Base-by-base conservation (phyloP, 2,888 invertebrate species). In the Stictocephala bisonia region DNA sequence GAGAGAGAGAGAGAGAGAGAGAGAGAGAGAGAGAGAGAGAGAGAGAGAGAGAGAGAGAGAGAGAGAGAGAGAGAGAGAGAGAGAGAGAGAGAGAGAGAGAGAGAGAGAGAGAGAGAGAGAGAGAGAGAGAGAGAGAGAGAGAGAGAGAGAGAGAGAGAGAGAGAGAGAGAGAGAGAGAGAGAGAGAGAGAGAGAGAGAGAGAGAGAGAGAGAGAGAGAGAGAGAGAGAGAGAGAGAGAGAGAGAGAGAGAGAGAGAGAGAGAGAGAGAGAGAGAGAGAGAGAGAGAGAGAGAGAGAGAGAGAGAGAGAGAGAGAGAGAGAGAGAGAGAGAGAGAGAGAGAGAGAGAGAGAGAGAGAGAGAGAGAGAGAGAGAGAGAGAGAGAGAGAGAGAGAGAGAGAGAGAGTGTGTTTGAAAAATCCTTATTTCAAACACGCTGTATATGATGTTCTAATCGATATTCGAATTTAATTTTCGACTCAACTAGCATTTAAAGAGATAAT, bases 51-150 rank as follows among this genome's bases (percentile, higher is more conserved):
- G n/a, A n/a, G n/a, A n/a, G n/a, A n/a, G n/a, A n/a, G n/a, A n/a
- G n/a, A n/a, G n/a, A 44, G 44, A 44, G 44, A 44, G 44, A 44
- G 44, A 44, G 44, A 44, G 44, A 44, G 44, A 44, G 44, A 44
- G 44, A 44, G 44, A 44, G 44, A 44, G 44, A 44, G 44, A 44
- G 44, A 44, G 44, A 44, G 44, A 44, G 44, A 44, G 44, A 44
- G 44, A 44, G 44, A 44, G 44, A 44, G 44, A 44, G 44, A 44
- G 44, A 44, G 44, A 44, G 44, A 44, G 44, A 44, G 44, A 44
- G 44, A 44, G 44, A 44, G 44, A 44, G 44, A 44, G 44, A 44
- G 44, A 44, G 44, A 44, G 44, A 44, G 44, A 44, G 44, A 44
- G 44, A 44, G 44, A 44, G 44, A 44, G 44, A 44, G 44, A 44